Evolutionary conservation across 2,113 vertebrate genomes (phyloP).

Genomic region (Empidonax traillii): DNA sequence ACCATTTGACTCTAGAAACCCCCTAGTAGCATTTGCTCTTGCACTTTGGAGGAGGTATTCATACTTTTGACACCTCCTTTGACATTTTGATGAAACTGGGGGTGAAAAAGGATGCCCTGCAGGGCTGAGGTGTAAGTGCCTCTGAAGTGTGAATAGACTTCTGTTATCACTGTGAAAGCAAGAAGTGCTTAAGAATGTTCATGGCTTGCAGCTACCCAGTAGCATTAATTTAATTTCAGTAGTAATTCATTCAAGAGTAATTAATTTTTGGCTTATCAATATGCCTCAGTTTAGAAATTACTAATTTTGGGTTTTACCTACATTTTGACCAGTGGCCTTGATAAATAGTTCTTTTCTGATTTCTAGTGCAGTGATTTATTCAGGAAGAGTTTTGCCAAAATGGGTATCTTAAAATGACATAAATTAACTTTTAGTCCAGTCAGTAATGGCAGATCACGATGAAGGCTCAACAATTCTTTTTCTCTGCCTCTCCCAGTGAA

Average conservation of each 20-base stretch:
- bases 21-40: neutral
- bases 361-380: neutral
- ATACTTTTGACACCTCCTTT: neutral
- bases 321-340: neutral
- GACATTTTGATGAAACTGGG: neutral
- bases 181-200: neutral
- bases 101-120: neutral
- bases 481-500: neutral
- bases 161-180: accelerated
- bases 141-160: neutral
- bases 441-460: neutral
- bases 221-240: neutral
- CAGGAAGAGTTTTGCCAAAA: neutral
- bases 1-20: neutral
- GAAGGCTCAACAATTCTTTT: neutral
- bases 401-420: neutral
- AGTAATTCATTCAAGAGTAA: neutral
- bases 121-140: neutral
- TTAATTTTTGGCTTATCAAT: neutral
- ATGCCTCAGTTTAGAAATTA: neutral
- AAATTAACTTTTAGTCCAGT: neutral
- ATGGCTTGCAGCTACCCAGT: neutral
- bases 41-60: neutral
- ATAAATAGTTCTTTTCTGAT: neutral
- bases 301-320: neutral